Evolutionary conservation across 2,797 vertebrate species (phyloP), one percentile per base, ranked within the genome.

Genomic region (Anabacerthia variegaticeps): DNA sequence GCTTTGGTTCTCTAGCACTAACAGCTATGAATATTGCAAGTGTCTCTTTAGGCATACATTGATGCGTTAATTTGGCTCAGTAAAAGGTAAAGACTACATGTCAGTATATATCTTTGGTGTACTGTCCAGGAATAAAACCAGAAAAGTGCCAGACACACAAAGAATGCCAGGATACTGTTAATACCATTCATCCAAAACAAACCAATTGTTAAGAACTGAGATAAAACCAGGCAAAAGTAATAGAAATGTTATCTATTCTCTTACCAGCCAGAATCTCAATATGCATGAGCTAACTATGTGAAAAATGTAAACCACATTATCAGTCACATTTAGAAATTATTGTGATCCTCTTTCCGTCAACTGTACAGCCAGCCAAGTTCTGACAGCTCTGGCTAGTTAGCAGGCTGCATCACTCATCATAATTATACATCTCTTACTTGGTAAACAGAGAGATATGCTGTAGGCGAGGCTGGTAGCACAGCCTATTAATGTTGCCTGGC

Each of bases 271-370:
- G 91, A 92, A 88, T 88, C 72, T 61, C 81, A 87, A 39, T 36
- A 68, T 74, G 20, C 48, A 24, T 48, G 56, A 92, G 41, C 72
- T 91, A 91, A 79, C 67, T 74, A 67, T 61, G 81, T 77, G 71
- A 92, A 92, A 94, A 93, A 91, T 51, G 36, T 88, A 94, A 94
- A 77, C 37, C 54, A 87, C 10, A 21, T 74, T 76, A 89, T 91
- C 88, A 85, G 91, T 91, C 78, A 62, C 48, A 77, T 96, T 93
- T 91, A 89, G 75, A 88, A 92, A 93, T 83, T 87, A 74, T 91
- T 41, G 56, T 41, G 84, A 79, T 93, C 32, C 37, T 92, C 75
- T 77, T 91, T 85, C 79, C 2, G 0, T 77, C 68, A 8, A 4
- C 65, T 83, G 34, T 52, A 54, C 48, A 88, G 72, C 49, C 37